Evolutionary conservation across 2,113 vertebrate species (phyloP), one percentile per base, ranked within the genome.

Genomic region (Corydoras maculifer): DNA sequence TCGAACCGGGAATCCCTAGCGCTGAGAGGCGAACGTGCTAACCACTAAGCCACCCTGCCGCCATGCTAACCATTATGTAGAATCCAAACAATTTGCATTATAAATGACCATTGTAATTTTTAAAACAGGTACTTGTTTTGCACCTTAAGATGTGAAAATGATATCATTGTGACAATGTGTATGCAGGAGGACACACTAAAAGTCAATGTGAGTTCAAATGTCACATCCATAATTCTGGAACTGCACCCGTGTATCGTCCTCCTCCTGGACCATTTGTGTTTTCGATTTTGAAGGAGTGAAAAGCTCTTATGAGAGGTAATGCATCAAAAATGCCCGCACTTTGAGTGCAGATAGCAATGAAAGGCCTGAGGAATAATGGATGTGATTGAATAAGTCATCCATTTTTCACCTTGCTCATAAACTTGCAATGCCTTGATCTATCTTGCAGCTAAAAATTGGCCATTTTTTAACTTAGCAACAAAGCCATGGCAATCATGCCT

Each of bases 371-470:
- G 78, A 87, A 88, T 80, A 88, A 88, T 80, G 82, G 79, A 78
- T 82, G 82, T 82, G 84, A 83, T 82, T 82, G 82, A 84, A 86
- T 90, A 85, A 85, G 77, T 79, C 79, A 75, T 82, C 85, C 82
- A 75, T 85, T 87, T 84, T 84, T 83, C 73, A 68, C 66, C 58
- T 67, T 58, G 9, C 78, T 85, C 74, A 75, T 84, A 80, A 85
- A 85, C 83, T 83, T 88, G 74, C 11, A 73, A 69, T 77, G 82
- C 79, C 77, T 85, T 82, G 82, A 90, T 84, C 86, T 85, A 78
- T 78, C 82, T 75, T 81, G 80, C 77, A 88, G 83, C 78, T 76
- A 78, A 79, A 84, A 64, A 30, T 70, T n/a, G 72, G 62, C 61
- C 29, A n/a, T 78, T 74, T 85, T 76, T 76, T 84, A 87, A 74